Conservation (phyloP, 2,113 vertebrate genomes). For the Cavia aperea region DNA sequence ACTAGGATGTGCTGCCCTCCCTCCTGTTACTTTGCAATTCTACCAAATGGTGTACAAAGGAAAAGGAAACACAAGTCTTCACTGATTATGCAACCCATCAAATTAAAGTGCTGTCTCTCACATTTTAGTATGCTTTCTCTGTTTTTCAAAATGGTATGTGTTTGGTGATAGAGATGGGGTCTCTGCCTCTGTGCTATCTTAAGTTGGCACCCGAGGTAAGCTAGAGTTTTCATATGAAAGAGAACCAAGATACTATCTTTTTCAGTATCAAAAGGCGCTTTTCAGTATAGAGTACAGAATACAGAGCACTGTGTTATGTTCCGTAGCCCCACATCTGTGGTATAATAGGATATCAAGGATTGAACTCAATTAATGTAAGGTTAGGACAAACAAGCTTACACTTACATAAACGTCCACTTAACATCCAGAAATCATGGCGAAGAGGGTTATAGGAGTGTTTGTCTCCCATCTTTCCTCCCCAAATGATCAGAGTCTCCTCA, state of each 20-base stretch:
- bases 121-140: background rate
- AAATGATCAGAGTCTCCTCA: background rate
- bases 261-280: background rate
- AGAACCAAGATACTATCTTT: background rate
- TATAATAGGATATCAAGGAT: background rate
- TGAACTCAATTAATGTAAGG: conserved; percentile 5
- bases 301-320: background rate
- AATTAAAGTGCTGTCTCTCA: background rate
- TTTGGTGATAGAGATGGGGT: background rate
- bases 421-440: background rate
- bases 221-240: background rate
- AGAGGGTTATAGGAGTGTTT: background rate
- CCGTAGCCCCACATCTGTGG: background rate
- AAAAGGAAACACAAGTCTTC: conserved; percentile 30
- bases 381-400: background rate
- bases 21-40: conserved; percentile 9
- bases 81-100: background rate
- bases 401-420: background rate
- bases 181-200: background rate
- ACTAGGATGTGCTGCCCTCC: background rate
- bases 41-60: conserved; percentile 29
- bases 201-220: background rate
- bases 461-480: background rate
- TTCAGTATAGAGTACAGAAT: background rate
- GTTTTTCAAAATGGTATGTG: background rate